These are phyloP conservation scores for Tamandua tetradactyla DNA, from an alignment of 2,797 vertebrate genomes.

Conservation along the genomic window DNA sequence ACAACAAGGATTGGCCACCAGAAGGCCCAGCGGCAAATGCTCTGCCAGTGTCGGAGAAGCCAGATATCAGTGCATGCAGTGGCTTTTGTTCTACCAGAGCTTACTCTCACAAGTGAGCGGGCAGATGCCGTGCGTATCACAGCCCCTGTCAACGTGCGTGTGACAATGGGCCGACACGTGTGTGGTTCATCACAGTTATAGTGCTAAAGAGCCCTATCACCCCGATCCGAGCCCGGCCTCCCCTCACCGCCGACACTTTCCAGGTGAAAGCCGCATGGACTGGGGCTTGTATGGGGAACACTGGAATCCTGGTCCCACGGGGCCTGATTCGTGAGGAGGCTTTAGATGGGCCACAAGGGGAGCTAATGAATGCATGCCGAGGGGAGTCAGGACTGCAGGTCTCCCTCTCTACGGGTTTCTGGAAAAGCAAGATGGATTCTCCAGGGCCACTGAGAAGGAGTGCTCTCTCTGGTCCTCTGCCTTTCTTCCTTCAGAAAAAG, in stretches of 20 bases:
- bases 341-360: neutral
- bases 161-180: neutral
- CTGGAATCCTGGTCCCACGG: neutral
- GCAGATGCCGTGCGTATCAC: neutral
- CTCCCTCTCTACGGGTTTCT: neutral
- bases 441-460: neutral
- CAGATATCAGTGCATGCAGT: accelerated
- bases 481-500: neutral
- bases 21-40: too few relatives aligned
- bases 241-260: neutral
- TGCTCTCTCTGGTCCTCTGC: neutral
- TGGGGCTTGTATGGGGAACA: neutral
- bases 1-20: neutral
- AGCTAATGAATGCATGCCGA: neutral
- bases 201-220: neutral
- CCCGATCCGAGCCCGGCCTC: neutral
- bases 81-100: neutral
- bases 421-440: neutral
- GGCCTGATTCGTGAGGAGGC: neutral
- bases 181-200: accelerated
- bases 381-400: neutral
- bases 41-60: neutral
- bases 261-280: neutral
- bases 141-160: accelerated
- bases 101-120: neutral